A percentile compares a stretch with the other conserved stretches of the same genome.
phyloP scores from a whole-genome alignment of 2,797 vertebrate species.

The Leontocebus nigricollis region DNA sequence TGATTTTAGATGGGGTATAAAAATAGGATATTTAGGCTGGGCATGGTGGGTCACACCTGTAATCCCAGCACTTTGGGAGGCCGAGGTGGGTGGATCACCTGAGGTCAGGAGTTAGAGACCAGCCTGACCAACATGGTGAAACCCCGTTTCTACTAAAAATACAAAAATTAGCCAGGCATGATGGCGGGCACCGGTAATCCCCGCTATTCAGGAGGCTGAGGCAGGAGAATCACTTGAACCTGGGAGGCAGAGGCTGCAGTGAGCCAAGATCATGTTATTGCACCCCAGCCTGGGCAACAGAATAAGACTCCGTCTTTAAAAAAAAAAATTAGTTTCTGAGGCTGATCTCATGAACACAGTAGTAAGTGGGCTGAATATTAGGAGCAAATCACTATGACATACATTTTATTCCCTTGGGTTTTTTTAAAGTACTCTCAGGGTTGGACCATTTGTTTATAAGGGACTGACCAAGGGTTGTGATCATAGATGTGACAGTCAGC shows the following conservation, averaged over 20 bases:
- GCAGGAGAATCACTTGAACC: not conserved
- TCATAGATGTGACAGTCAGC: not conserved
- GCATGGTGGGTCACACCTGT: not conserved
- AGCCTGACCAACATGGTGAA: not conserved
- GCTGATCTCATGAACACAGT: not conserved
- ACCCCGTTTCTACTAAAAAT: not conserved
- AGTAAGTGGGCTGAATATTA: not conserved
- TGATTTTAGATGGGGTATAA: not conserved
- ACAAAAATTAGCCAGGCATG: not conserved
- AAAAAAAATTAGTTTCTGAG: conserved; percentile 12
- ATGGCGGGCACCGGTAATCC: not conserved
- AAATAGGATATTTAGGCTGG: not conserved
- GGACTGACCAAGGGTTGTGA: not conserved
- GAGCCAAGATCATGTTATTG: not conserved
- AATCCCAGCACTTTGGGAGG: not conserved
- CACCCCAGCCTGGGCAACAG: not conserved
- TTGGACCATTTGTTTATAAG: not conserved
- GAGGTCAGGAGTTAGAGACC: not conserved
- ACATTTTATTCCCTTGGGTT: not conserved
- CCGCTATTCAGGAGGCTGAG: not conserved
- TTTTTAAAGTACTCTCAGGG: not conserved
- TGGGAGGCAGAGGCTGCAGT: not conserved
- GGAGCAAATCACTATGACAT: not conserved
- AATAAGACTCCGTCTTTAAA: no score
- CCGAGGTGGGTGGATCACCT: not conserved